Evolutionary conservation across 30 jellyfish, hydroid and myxozoan species (phyloP).

Genomic region (Nemopilema nomurai): DNA sequence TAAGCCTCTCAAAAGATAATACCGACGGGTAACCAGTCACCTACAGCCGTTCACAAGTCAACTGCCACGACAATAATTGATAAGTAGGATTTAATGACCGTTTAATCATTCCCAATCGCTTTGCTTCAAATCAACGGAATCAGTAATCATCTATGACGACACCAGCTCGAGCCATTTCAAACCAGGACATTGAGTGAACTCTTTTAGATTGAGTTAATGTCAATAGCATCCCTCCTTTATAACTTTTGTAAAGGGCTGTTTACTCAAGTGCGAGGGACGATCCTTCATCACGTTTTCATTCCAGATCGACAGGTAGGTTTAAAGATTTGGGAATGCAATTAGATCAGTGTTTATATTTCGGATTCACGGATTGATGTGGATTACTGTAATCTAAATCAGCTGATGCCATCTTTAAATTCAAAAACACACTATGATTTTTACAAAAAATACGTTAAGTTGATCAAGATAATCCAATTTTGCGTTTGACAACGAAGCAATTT

Average conservation of each 20-base stretch:
- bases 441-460: slow-evolving; percentile 4
- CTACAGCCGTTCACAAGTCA: slow-evolving; percentile 72
- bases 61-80: slow-evolving; percentile 46
- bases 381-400: background rate
- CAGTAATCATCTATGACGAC: background rate
- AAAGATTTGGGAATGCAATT: background rate
- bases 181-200: background rate
- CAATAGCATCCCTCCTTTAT: background rate
- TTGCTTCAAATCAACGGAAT: slow-evolving; percentile 1
- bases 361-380: background rate
- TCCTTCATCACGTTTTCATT: background rate
- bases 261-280: too few relatives aligned
- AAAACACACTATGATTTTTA: slow-evolving; percentile 1
- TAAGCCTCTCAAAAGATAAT: slow-evolving; percentile 52
- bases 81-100: slow-evolving; percentile 40
- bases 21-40: slow-evolving; percentile 62
- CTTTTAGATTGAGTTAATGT: background rate
- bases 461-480: slow-evolving; percentile 18
- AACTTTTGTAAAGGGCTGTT: background rate
- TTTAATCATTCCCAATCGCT: slow-evolving; percentile 18
- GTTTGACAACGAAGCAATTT: slow-evolving; percentile 28
- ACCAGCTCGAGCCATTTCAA: background rate
- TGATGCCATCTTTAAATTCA: background rate
- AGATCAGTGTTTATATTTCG: background rate
- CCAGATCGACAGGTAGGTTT: background rate